A percentile compares a stretch with the other conserved stretches of the same genome.
phyloP scores from a whole-genome alignment of 2,797 vertebrate genomes.

The Ara ararauna region DNA sequence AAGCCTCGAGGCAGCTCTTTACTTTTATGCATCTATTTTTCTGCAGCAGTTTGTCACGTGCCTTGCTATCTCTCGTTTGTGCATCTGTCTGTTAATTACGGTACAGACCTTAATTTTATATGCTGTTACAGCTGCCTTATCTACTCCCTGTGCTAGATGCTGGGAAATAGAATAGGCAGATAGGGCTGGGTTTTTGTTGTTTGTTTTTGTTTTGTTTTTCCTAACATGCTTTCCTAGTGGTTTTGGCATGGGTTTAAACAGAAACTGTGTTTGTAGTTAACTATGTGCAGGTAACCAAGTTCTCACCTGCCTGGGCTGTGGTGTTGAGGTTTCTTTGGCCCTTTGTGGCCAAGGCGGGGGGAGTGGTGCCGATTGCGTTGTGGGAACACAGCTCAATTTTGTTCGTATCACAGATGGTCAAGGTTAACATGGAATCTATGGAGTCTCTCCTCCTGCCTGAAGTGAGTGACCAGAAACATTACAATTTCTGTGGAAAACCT shows the following conservation, averaged over 20 bases:
- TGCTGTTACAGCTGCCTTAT: background rate
- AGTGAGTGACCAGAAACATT: fast-evolving
- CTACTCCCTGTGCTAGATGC: background rate
- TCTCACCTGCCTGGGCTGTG: background rate
- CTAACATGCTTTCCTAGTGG: background rate
- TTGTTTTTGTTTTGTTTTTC: background rate
- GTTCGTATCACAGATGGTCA: fast-evolving
- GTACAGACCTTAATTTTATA: background rate
- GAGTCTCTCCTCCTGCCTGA: background rate
- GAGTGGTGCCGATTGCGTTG: fast-evolving
- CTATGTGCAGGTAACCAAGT: background rate
- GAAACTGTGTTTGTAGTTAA: too few species aligned
- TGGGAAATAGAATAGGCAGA: background rate
- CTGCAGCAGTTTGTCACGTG: background rate
- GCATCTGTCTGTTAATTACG: fast-evolving
- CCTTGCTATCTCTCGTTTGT: background rate
- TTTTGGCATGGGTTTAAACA: background rate
- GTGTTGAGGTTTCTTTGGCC: background rate
- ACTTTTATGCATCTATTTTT: background rate
- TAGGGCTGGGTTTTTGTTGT: background rate
- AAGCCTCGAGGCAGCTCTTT: background rate
- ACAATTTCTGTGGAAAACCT: background rate
- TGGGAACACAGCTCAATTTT: fast-evolving
- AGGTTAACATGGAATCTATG: background rate
- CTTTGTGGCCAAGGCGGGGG: background rate